Conservation (phyloP, 2,797 vertebrate species). For the Ceyx erithaca region DNA sequence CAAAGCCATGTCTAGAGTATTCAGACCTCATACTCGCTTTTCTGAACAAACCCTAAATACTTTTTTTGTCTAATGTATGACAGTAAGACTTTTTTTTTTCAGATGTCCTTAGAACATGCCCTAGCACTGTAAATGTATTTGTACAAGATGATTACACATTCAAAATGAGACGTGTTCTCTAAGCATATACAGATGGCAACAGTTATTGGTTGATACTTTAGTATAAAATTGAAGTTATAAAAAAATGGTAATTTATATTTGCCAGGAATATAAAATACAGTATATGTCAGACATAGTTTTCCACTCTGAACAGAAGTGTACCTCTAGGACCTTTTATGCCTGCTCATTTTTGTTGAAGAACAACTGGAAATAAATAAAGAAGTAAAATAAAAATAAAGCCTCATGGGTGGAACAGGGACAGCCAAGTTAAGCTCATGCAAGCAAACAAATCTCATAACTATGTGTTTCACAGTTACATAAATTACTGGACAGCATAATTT, state of each 20-base stretch:
- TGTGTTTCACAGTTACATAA: background rate
- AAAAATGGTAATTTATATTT: background rate
- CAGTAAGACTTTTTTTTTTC: background rate
- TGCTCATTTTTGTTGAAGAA: background rate
- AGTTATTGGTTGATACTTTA: background rate
- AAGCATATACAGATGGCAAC: background rate
- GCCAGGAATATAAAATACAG: background rate
- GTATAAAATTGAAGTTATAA: background rate
- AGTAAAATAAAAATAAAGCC: background rate
- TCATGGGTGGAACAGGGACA: background rate
- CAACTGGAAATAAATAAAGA: background rate
- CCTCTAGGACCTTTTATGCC: background rate
- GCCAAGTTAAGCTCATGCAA: background rate
- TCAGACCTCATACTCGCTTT: background rate
- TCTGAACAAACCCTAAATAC: background rate
- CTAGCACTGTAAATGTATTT: fast-evolving
- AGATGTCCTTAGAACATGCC: background rate
- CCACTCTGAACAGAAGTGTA: background rate
- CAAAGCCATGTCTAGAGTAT: background rate
- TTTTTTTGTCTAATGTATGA: background rate
- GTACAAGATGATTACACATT: background rate
- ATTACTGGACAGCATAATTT: background rate
- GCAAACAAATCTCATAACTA: background rate
- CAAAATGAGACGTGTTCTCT: background rate
- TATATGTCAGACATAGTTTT: background rate